phyloP scores from a whole-genome alignment of 1,140 invertebrate genomes.

The Pomacea maculata region DNA sequence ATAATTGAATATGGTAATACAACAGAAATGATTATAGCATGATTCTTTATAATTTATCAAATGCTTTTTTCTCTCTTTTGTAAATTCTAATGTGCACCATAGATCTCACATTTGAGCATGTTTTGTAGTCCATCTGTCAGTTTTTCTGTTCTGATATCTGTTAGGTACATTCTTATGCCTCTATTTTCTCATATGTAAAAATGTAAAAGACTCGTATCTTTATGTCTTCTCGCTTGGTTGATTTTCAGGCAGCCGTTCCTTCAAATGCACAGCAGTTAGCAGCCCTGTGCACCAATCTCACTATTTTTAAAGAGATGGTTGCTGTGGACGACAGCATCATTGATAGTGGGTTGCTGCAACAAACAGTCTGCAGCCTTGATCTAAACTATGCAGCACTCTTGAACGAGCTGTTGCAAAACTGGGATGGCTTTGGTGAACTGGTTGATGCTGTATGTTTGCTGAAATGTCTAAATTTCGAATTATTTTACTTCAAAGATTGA shows the following conservation, averaged over 20 bases:
- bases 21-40: too few relatives aligned
- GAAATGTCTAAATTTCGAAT: neutral
- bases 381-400: conserved; percentile 33
- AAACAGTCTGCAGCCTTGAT: conserved; percentile 35
- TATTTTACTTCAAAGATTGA: neutral
- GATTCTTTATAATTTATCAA: too few relatives aligned
- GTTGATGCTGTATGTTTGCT: conserved; percentile 25
- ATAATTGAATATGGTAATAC: too few relatives aligned
- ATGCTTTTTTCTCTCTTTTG: too few relatives aligned
- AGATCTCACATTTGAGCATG: too few relatives aligned
- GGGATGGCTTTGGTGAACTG: conserved; percentile 33
- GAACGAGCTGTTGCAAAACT: conserved; percentile 29
- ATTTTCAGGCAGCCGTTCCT: neutral
- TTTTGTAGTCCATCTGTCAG: too few relatives aligned
- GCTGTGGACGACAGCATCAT: conserved; percentile 17
- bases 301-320: conserved; percentile 31
- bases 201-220: too few relatives aligned
- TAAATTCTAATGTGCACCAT: too few relatives aligned
- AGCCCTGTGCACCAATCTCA: conserved; percentile 29
- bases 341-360: conserved; percentile 24
- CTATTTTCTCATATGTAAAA: too few relatives aligned
- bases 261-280: neutral
- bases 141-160: too few relatives aligned
- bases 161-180: too few relatives aligned
- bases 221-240: too few relatives aligned